Evolutionary conservation across 2,888 invertebrate species (phyloP).

Genomic region (Onchidella celtica): DNA sequence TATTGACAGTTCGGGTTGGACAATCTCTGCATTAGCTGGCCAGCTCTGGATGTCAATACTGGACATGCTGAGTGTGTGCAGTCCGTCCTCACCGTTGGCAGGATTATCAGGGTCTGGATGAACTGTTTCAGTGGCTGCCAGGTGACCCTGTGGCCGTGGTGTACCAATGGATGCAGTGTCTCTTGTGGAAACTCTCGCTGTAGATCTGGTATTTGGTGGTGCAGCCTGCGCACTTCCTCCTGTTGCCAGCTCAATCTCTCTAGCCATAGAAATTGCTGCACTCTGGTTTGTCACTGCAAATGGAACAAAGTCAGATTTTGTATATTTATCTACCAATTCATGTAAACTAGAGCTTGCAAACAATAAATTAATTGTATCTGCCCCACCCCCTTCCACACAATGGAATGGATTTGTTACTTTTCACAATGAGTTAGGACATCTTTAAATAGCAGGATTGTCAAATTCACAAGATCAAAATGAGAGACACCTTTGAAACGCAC

Average conservation of each 20-base stretch:
- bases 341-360: too few species aligned
- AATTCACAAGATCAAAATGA: too few species aligned
- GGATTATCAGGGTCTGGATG: neutral
- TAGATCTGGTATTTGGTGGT: neutral
- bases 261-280: constrained; percentile 55
- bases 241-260: constrained; percentile 51
- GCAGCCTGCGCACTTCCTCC: neutral
- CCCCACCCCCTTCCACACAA: too few species aligned
- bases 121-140: neutral
- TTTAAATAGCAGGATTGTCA: too few species aligned
- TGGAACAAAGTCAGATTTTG: neutral
- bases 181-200: neutral
- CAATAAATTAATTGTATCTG: too few species aligned
- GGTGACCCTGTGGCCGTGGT: neutral
- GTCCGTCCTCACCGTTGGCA: neutral
- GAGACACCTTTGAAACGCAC: too few species aligned
- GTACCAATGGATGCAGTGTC: neutral
- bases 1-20: neutral
- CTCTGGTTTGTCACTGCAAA: constrained; percentile 53
- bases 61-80: neutral
- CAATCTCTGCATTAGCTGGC: neutral
- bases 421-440: too few species aligned
- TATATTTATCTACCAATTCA: too few species aligned
- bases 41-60: constrained; percentile 11
- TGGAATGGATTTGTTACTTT: too few species aligned